Percentiles rank a stretch among this genome's conserved stretches.
Conservation (phyloP, 1,140 invertebrate genomes). For the Drosophila aff. region DNA sequence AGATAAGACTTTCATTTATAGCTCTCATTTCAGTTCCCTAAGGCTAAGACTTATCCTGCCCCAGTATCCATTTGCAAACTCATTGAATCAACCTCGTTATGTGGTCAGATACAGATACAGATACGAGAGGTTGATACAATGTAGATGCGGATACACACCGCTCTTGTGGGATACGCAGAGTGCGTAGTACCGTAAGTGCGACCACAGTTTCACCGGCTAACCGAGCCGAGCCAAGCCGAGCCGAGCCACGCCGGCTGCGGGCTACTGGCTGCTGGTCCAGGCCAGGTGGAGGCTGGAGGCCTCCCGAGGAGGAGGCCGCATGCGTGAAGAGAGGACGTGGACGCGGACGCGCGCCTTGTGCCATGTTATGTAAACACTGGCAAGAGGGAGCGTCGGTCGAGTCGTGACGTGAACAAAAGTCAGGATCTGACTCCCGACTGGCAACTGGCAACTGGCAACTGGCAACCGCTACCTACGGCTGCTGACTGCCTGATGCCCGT, state of each 20-base stretch:
- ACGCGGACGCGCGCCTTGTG: slow-evolving; percentile 4
- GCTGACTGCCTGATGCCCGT: slow-evolving; percentile 64
- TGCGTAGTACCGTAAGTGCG: slow-evolving; percentile 71
- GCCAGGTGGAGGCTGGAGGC: slow-evolving; percentile 9
- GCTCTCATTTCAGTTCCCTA: not conserved
- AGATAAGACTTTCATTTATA: not conserved
- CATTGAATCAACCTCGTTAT: not conserved
- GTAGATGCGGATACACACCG: slow-evolving; percentile 44
- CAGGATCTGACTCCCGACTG: slow-evolving; percentile 50
- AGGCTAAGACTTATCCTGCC: not conserved
- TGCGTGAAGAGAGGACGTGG: slow-evolving; percentile 43
- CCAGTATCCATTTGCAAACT: not conserved
- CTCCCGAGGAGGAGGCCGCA: slow-evolving; percentile 26
- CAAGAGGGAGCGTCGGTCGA: slow-evolving; percentile 21
- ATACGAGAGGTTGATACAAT: slow-evolving; percentile 4
- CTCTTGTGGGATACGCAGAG: slow-evolving; percentile 40
- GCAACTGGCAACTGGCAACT: slow-evolving; percentile 30
- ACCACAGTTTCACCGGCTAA: slow-evolving; percentile 53
- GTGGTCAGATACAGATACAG: slow-evolving; percentile 9
- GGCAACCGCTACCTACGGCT: slow-evolving; percentile 37
- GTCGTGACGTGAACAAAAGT: slow-evolving; percentile 47
- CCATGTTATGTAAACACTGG: slow-evolving; percentile 48
- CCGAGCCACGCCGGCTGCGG: slow-evolving; percentile 22
- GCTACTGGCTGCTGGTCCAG: slow-evolving; percentile 4
- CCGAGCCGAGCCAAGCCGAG: slow-evolving; percentile 23